A percentile compares a stretch with the other conserved stretches of the same genome.
These are phyloP conservation scores for Aplochiton taeniatus DNA, from an alignment of 2,797 vertebrate genomes.

Conservation along the genomic window DNA sequence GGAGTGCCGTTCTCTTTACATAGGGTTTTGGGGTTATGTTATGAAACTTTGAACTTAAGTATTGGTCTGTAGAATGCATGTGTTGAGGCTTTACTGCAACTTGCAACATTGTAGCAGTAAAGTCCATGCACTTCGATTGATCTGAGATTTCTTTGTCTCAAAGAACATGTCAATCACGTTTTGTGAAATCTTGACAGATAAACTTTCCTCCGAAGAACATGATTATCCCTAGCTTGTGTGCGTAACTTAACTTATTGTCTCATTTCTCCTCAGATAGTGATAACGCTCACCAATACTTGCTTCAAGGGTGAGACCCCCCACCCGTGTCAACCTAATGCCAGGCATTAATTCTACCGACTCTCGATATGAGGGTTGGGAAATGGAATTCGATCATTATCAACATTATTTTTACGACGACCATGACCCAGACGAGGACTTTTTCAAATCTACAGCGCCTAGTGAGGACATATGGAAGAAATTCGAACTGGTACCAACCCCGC, in stretches of 20 bases:
- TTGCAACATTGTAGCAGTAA: background rate
- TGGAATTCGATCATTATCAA: conserved; percentile 91
- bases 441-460: conserved; percentile 91
- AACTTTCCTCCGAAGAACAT: too few relatives aligned
- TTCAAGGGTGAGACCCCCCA: conserved; percentile 12
- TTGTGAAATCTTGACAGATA: too few relatives aligned
- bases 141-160: too few relatives aligned
- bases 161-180: too few relatives aligned
- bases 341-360: conserved; percentile 70
- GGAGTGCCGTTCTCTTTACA: background rate
- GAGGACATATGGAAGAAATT: conserved; percentile 99
- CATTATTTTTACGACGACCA: conserved; percentile 93
- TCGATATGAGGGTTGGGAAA: conserved; percentile 79
- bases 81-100: background rate
- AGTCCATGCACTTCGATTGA: too few relatives aligned
- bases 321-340: conserved; percentile 66
- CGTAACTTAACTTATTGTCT: conserved; percentile 14
- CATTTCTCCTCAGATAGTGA: conserved; percentile 57
- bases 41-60: conserved; percentile 39
- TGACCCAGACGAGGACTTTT: conserved; percentile 89
- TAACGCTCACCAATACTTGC: conserved; percentile 58
- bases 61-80: background rate
- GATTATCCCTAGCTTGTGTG: too few relatives aligned
- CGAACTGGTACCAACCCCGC: conserved; percentile 91
- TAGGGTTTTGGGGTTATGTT: conserved; percentile 59